Evolutionary conservation across 1,140 invertebrate species (phyloP).

Genomic region (Aphis craccivora): DNA sequence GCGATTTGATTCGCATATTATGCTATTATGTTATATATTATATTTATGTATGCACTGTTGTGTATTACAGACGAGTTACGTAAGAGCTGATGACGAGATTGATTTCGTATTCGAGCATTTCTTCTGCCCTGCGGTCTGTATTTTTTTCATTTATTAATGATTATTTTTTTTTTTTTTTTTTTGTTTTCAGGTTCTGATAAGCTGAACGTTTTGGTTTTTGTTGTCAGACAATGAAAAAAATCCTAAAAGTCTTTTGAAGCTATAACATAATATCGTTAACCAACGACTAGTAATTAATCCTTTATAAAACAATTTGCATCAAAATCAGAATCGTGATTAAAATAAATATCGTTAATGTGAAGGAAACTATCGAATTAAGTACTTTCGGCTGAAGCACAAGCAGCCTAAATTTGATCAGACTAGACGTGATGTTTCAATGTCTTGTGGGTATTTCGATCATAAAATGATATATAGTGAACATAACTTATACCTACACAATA

Average conservation of each 20-base stretch:
- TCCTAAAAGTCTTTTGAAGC: background rate
- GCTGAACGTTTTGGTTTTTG: background rate
- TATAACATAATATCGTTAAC: too few relatives aligned
- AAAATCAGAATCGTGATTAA: background rate
- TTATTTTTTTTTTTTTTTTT: background rate
- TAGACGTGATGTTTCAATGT: too few relatives aligned
- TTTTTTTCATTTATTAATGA: background rate
- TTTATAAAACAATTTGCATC: background rate
- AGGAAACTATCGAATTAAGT: background rate
- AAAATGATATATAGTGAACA: too few relatives aligned
- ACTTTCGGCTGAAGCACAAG: background rate
- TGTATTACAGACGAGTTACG: background rate
- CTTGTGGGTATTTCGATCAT: too few relatives aligned
- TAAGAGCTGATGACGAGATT: background rate
- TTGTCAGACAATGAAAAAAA: background rate
- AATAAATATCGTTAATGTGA: background rate
- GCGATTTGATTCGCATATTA: background rate
- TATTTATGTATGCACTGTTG: background rate
- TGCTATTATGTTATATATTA: background rate
- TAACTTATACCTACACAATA: too few relatives aligned
- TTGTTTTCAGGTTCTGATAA: background rate
- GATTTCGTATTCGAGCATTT: background rate
- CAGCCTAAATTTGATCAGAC: background rate
- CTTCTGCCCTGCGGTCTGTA: background rate
- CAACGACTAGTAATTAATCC: background rate